Percentiles rank a stretch among this genome's conserved stretches.
Evolutionary conservation across 2,113 vertebrate species (phyloP).

Genomic region (Pavo muticus): DNA sequence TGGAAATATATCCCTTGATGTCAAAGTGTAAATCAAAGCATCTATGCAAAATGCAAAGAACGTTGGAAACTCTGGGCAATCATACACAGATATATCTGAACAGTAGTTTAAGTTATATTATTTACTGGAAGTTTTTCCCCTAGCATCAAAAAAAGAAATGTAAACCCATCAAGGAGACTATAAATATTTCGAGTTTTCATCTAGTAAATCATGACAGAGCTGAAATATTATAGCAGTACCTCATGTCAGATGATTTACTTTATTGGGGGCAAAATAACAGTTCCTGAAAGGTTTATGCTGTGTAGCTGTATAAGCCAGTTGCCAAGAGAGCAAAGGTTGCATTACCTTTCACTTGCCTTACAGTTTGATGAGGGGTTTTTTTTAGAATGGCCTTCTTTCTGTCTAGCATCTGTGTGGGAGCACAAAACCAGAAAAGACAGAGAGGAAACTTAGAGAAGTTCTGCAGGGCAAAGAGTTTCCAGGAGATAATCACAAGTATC

Average conservation of each 20-base stretch:
- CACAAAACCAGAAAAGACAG: background rate
- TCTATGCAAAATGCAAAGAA: conserved; percentile 12
- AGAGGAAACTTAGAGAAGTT: background rate
- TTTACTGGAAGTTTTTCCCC: conserved; percentile 44
- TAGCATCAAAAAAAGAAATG: conserved; percentile 23
- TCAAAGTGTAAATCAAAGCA: conserved; percentile 34
- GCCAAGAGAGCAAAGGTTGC: background rate
- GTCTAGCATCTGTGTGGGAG: background rate
- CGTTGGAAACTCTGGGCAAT: conserved; percentile 16
- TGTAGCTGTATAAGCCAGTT: background rate
- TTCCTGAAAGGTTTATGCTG: background rate
- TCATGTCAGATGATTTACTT: conserved; percentile 20
- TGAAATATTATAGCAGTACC: conserved; percentile 20
- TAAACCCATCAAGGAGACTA: conserved; percentile 25
- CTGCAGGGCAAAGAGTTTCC: background rate
- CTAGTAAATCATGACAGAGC: conserved; percentile 36
- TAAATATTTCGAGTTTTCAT: conserved; percentile 55
- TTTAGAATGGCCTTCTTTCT: background rate
- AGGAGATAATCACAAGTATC: background rate
- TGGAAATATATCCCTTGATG: background rate
- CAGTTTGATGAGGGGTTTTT: background rate
- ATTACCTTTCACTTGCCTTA: background rate
- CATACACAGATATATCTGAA: background rate
- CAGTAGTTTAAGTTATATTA: conserved; percentile 52
- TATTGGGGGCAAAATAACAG: background rate